Evolutionary conservation across 2,797 vertebrate genomes (phyloP).

Genomic region (Antrozous pallidus): DNA sequence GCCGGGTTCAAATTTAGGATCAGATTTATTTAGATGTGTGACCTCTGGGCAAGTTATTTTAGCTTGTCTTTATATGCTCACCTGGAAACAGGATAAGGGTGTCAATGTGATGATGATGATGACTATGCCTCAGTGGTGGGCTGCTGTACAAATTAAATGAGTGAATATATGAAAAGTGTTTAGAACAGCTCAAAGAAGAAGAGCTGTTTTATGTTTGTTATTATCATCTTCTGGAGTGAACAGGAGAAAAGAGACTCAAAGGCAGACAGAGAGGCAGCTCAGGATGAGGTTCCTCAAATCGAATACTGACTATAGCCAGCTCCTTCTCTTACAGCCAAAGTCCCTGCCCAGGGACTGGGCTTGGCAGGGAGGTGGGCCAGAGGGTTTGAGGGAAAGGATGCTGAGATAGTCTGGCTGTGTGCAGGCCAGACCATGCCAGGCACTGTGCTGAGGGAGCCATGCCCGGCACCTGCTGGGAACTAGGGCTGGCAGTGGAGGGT

Average conservation of each 20-base stretch:
- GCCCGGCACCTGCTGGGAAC: constrained; percentile 2
- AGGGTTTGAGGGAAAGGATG: too few relatives aligned
- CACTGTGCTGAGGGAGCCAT: background rate
- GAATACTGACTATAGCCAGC: background rate
- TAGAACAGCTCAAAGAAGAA: background rate
- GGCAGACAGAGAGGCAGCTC: background rate
- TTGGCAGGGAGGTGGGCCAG: background rate
- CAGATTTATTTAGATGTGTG: background rate
- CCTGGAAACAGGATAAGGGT: background rate
- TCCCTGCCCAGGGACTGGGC: background rate
- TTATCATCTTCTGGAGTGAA: background rate
- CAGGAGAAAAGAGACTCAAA: background rate
- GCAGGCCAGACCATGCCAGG: background rate
- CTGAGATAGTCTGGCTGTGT: background rate
- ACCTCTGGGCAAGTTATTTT: background rate
- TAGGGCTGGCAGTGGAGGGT: background rate
- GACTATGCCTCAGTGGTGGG: fast-evolving
- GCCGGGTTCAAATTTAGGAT: background rate
- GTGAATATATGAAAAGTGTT: background rate
- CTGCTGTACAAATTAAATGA: background rate
- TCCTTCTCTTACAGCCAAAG: background rate
- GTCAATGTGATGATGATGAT: fast-evolving
- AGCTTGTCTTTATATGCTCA: fast-evolving
- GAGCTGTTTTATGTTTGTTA: background rate
- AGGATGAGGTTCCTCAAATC: background rate